These are phyloP conservation scores for Rhabditoides inermis DNA, from an alignment of 2,888 invertebrate species.

Conservation along the genomic window DNA sequence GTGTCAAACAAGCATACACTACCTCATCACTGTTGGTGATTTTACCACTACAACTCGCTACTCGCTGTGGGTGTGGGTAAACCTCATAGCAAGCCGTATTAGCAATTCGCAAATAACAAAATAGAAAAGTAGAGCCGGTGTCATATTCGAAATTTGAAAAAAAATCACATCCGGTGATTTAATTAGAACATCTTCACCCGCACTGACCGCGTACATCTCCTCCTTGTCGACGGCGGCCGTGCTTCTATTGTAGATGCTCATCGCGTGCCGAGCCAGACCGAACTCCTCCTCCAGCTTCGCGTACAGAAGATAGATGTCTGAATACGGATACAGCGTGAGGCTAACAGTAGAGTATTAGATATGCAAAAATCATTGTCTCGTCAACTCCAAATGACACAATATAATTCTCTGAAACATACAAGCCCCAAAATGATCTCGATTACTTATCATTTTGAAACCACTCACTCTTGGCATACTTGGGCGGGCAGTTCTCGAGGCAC, in stretches of 20 bases:
- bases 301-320: constrained; percentile 78
- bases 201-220: constrained; percentile 77
- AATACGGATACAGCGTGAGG: not conserved
- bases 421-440: no score
- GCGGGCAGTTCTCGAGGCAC: constrained; percentile 87
- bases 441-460: no score
- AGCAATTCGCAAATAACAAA: no score
- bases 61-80: no score
- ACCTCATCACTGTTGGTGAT: no score
- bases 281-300: constrained; percentile 97
- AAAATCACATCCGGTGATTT: no score
- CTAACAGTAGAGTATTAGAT: not conserved
- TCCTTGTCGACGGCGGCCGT: constrained; percentile 81
- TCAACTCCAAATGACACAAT: not conserved
- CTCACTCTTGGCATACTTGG: constrained; percentile 80
- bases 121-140: no score
- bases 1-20: not conserved
- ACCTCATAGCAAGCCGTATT: no score
- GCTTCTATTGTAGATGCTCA: constrained; percentile 96
- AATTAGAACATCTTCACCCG: no score
- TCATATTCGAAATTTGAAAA: no score
- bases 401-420: not conserved
- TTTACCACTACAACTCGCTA: no score
- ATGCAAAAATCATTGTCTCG: not conserved
- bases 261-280: constrained; percentile 90